These are phyloP conservation scores for Tetropium fuscum DNA, from an alignment of 2,888 invertebrate species.

Conservation along the genomic window DNA sequence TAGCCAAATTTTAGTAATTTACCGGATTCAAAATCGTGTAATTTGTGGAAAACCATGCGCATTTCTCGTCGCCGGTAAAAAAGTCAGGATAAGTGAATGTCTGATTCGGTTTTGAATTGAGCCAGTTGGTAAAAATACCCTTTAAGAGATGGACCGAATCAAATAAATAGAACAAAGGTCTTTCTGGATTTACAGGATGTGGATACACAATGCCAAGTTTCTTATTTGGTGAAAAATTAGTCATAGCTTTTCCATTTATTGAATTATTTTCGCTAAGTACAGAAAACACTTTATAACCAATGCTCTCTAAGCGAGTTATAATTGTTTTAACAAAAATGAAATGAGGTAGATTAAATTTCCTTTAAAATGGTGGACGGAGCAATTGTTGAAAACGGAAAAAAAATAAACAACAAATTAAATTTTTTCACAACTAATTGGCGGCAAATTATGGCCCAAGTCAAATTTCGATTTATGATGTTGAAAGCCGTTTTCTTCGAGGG, in stretches of 20 bases:
- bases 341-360: no score
- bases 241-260: not conserved
- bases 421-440: no score
- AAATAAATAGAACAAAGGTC: conserved; percentile 17
- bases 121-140: conserved; percentile 28
- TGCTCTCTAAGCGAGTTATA: no score
- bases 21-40: conserved; percentile 25
- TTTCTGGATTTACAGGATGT: not conserved
- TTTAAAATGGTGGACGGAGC: no score
- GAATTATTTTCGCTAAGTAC: not conserved
- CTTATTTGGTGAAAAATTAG: not conserved
- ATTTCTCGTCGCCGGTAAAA: conserved; percentile 11
- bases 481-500: no score
- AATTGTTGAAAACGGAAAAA: no score
- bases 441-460: no score
- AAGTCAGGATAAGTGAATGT: conserved; percentile 25
- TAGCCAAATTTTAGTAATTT: conserved; percentile 29
- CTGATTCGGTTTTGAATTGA: conserved; percentile 27
- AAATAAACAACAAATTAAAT: no score
- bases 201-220: not conserved
- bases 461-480: no score
- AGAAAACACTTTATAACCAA: no score
- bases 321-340: no score
- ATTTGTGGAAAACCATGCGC: conserved; percentile 9
- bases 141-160: conserved; percentile 30